These are phyloP conservation scores for Sebastes jordani DNA, from an alignment of 2,797 vertebrate species.

Conservation along the genomic window DNA sequence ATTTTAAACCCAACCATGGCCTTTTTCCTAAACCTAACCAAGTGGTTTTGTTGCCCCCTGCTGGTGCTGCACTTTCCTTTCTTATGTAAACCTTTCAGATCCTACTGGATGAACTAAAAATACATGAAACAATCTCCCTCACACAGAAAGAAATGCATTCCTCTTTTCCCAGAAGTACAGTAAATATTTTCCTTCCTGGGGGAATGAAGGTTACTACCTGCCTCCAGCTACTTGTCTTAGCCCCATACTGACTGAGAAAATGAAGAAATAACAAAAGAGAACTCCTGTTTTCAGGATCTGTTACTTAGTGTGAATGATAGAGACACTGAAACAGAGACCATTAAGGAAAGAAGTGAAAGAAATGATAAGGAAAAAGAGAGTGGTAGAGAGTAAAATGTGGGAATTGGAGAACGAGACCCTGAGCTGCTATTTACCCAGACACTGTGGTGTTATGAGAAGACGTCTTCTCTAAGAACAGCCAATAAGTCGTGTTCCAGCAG, in stretches of 20 bases:
- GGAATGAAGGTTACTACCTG: neutral
- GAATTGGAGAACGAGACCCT: neutral
- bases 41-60: too few relatives aligned
- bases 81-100: neutral
- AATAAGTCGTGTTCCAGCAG: conserved; percentile 15
- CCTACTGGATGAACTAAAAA: neutral
- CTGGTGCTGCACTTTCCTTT: too few relatives aligned
- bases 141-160: neutral
- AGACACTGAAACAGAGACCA: neutral
- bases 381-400: neutral
- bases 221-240: neutral
- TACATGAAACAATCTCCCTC: neutral
- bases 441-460: conserved; percentile 15
- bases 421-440: conserved; percentile 40
- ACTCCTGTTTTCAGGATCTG: neutral
- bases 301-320: neutral
- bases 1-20: too few relatives aligned
- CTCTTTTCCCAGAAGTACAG: neutral
- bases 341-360: neutral
- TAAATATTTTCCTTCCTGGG: neutral
- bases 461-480: conserved; percentile 5
- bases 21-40: too few relatives aligned
- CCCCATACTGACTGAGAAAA: neutral
- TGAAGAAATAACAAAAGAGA: neutral
- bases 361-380: neutral